Evolutionary conservation across 1,140 invertebrate species (phyloP), one percentile per base, ranked within the genome.

Genomic region (Dufourea novaeangliae): DNA sequence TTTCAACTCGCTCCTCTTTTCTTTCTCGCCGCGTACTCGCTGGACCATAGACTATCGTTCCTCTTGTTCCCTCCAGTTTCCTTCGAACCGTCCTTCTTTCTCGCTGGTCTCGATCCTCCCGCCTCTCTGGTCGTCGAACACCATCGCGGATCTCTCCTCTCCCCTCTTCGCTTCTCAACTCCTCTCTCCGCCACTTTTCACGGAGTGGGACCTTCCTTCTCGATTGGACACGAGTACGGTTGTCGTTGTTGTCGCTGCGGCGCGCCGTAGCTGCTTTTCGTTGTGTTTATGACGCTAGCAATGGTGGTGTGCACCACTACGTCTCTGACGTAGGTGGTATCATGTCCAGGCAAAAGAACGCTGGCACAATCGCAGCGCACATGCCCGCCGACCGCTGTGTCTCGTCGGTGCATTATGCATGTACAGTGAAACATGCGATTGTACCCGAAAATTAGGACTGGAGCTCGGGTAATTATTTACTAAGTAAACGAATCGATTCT

Each of bases 11-110:
- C 25, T 71, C 41, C 74, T 85, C 81, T 78, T 64, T 82, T 83
- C 67, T 79, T 83, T 73, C 74, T 62, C 63, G 32, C 75, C 57
- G 37, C 57, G 37, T 57, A 81, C 44, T 72, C 56, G 74, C 62
- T 29, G 57, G 75, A 54, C 64, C 76, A 59, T 78, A 74, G 54
- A 73, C 73, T 85, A 80, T 81, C 74, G 79, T 83, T 74, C 67
- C 57, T 66, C 62, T 70, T 44, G 69, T 72, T 77, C 78, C 66
- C 69, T 78, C 66, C n/a, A n/a, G n/a, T 41, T 72, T 63, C 66
- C 6, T 25, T 25, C 71, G 67, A 34, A 66, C 27, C 27, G 44
- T 71, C 63, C 69, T 69, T 54, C 52, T 41, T 66, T 41, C 34
- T 66, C 73, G 59, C 61, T 72, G 76, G 75, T 83, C 80, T 61